A percentile compares a stretch with the other conserved stretches of the same genome.
phyloP scores from a whole-genome alignment of 53 echinoderm and acorn worm genomes.

The Holothuria leucospilota region DNA sequence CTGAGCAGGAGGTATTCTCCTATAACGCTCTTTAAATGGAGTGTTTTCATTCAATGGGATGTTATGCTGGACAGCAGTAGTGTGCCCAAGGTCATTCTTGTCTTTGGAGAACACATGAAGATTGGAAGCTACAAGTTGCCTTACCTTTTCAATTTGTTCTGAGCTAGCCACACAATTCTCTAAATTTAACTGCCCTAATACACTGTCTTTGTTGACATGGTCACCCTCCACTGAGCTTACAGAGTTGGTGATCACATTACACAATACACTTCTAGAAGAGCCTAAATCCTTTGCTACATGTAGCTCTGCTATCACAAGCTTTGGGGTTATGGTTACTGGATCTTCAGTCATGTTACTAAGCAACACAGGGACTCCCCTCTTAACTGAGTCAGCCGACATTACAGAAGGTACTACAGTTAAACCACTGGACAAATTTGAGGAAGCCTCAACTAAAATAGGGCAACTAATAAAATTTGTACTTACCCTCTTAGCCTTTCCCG shows the following conservation, averaged over 20 bases:
- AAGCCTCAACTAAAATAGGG: too few species aligned
- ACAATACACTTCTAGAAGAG: neutral
- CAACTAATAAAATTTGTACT: too few species aligned
- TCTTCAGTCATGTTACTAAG: neutral
- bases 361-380: neutral
- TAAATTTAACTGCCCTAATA: neutral
- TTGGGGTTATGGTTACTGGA: neutral
- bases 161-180: neutral
- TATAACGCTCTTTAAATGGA: conserved; percentile 55
- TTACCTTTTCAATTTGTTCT: neutral
- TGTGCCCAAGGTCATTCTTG: conserved; percentile 49
- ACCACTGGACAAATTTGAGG: neutral
- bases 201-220: too few species aligned
- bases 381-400: neutral
- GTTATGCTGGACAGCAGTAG: conserved; percentile 28
- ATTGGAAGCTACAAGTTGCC: neutral
- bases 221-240: too few species aligned
- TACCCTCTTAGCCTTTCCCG: neutral
- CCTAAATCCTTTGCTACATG: neutral
- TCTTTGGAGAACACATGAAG: neutral
- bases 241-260: too few species aligned
- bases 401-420: neutral
- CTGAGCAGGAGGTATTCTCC: conserved; percentile 55
- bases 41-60: conserved; percentile 54
- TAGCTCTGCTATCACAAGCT: conserved; percentile 6